Conservation (phyloP, 2,888 invertebrate genomes). For the Tetragonisca angustula region DNA sequence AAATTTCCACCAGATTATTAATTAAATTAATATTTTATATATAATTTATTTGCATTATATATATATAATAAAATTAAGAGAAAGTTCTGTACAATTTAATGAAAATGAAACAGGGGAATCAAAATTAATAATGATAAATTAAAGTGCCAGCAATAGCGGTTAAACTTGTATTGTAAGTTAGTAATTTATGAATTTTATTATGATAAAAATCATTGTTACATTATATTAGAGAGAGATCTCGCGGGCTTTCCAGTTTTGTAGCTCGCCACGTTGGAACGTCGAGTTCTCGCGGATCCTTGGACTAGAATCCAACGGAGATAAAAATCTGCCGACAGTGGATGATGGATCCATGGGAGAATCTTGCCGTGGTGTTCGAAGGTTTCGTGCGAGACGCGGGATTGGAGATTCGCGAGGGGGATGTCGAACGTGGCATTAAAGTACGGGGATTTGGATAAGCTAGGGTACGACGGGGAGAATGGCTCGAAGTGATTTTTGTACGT, state of each 20-base stretch:
- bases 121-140: too few species aligned
- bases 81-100: too few species aligned
- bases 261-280: not conserved
- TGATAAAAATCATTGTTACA: too few species aligned
- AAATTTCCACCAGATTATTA: not conserved
- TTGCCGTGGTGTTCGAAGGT: not conserved
- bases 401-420: conserved; percentile 6
- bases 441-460: not conserved
- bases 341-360: conserved; percentile 2
- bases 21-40: too few species aligned
- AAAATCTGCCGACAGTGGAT: conserved; percentile 18
- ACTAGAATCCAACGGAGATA: conserved; percentile 24
- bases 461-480: not conserved
- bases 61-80: too few species aligned
- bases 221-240: not conserved
- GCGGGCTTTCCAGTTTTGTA: not conserved
- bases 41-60: too few species aligned
- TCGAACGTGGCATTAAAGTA: not conserved
- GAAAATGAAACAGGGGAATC: too few species aligned
- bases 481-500: not conserved
- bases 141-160: too few species aligned
- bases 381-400: conserved; percentile 10
- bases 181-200: too few species aligned
- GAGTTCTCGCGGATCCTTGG: conserved; percentile 2
- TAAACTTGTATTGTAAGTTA: too few species aligned